These are phyloP conservation scores for Nomada flava DNA, from an alignment of 2,888 invertebrate genomes.

Conservation along the genomic window DNA sequence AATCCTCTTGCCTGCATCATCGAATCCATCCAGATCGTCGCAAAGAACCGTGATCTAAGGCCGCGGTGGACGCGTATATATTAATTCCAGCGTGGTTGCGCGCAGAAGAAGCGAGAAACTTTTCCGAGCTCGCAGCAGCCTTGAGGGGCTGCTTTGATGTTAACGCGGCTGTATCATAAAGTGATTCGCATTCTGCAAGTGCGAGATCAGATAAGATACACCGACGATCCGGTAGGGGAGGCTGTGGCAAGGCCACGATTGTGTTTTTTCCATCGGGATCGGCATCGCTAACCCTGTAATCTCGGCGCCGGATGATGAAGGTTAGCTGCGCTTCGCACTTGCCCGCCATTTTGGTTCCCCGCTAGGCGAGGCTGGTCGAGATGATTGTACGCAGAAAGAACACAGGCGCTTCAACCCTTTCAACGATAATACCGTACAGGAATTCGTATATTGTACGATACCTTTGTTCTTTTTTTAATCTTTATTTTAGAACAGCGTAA, in stretches of 20 bases:
- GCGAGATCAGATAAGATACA: slow-evolving; percentile 38
- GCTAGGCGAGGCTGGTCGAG: slow-evolving; percentile 1
- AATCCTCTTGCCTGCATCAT: not conserved
- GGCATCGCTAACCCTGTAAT: slow-evolving; percentile 65
- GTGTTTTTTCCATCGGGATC: slow-evolving; percentile 54
- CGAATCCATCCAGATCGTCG: not conserved
- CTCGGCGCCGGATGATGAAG: slow-evolving; percentile 59
- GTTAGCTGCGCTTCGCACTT: slow-evolving; percentile 39
- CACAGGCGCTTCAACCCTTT: slow-evolving; percentile 23
- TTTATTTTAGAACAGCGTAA: not conserved
- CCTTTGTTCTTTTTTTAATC: too few species aligned
- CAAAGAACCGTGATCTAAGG: not conserved
- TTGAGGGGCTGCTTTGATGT: slow-evolving; percentile 26
- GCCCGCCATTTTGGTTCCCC: not conserved
- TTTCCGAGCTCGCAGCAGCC: slow-evolving; percentile 8
- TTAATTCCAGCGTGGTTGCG: not conserved
- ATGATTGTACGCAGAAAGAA: slow-evolving; percentile 54
- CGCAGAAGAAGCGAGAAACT: slow-evolving; percentile 26
- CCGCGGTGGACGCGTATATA: not conserved
- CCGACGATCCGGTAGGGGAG: slow-evolving; percentile 35
- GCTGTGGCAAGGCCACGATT: slow-evolving; percentile 1
- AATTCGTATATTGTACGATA: too few species aligned
- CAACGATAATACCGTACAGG: too few species aligned
- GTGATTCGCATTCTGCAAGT: slow-evolving; percentile 47
- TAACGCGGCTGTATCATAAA: slow-evolving; percentile 39